These are phyloP conservation scores for Blastobasis lacticolella DNA, from an alignment of 2,888 invertebrate genomes.

Conservation along the genomic window DNA sequence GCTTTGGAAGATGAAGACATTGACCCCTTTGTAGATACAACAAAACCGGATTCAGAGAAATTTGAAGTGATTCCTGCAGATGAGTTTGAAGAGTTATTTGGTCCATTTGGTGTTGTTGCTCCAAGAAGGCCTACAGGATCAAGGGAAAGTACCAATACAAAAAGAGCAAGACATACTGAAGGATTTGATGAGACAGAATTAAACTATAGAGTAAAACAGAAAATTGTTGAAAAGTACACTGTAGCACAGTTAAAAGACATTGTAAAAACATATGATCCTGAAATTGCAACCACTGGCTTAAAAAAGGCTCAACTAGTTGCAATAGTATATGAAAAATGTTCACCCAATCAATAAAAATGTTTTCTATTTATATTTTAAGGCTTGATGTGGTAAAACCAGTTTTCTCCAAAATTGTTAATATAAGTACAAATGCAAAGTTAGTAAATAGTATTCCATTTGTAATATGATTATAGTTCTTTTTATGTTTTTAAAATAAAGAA, in stretches of 20 bases:
- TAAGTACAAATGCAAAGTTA: no score
- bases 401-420: no score
- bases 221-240: slow-evolving; percentile 41
- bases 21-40: slow-evolving; percentile 71
- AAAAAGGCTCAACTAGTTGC: slow-evolving; percentile 53
- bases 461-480: slow-evolving; percentile 13
- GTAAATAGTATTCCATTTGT: no score
- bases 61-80: slow-evolving; percentile 48
- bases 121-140: slow-evolving; percentile 34
- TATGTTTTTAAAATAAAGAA: not conserved
- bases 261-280: slow-evolving; percentile 33
- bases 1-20: slow-evolving; percentile 75
- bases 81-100: slow-evolving; percentile 55
- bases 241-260: slow-evolving; percentile 48
- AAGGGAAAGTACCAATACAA: slow-evolving; percentile 18
- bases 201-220: slow-evolving; percentile 27
- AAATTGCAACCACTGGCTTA: slow-evolving; percentile 39
- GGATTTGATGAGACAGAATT: slow-evolving; percentile 43
- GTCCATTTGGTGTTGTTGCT: slow-evolving; percentile 42
- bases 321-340: slow-evolving; percentile 24
- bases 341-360: no score
- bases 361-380: no score
- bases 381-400: no score
- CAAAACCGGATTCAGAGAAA: slow-evolving; percentile 38
- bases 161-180: slow-evolving; percentile 31